Conservation (phyloP, 1,140 invertebrate genomes). For the Anthonomus grandis region DNA sequence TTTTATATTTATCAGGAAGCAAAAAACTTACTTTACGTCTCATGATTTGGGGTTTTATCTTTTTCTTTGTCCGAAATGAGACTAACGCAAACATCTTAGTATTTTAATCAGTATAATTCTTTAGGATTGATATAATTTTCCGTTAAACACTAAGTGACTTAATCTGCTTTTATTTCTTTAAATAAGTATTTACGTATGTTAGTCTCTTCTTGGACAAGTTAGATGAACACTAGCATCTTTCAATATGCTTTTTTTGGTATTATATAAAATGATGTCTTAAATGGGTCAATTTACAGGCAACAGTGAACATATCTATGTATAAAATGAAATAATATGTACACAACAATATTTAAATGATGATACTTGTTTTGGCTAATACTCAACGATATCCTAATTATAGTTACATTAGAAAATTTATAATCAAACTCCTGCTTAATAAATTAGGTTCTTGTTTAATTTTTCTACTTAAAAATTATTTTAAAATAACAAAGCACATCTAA, state of each 20-base stretch:
- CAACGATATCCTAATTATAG: constrained; percentile 14
- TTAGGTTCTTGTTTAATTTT: no score
- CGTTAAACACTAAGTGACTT: background rate
- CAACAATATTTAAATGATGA: constrained; percentile 16
- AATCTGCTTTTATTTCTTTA: background rate
- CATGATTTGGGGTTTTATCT: constrained; percentile 23
- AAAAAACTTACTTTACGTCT: constrained; percentile 24
- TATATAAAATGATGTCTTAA: constrained; percentile 15
- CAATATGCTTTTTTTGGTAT: no score
- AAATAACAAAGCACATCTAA: no score
- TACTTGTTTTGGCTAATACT: constrained; percentile 13
- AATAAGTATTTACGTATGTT: constrained; percentile 2
- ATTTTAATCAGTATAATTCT: background rate
- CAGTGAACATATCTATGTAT: constrained; percentile 19
- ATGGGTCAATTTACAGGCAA: constrained; percentile 24
- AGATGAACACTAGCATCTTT: constrained; percentile 14
- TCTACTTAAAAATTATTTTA: no score
- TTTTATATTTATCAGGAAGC: constrained; percentile 22
- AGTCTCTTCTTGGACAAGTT: no score
- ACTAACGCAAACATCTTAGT: background rate
- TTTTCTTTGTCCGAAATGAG: background rate
- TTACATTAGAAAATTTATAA: no score
- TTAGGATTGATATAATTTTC: background rate
- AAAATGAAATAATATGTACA: constrained; percentile 20
- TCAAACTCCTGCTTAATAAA: no score